phyloP scores from a whole-genome alignment of 2,113 vertebrate species.

The Poicephalus gulielmi region DNA sequence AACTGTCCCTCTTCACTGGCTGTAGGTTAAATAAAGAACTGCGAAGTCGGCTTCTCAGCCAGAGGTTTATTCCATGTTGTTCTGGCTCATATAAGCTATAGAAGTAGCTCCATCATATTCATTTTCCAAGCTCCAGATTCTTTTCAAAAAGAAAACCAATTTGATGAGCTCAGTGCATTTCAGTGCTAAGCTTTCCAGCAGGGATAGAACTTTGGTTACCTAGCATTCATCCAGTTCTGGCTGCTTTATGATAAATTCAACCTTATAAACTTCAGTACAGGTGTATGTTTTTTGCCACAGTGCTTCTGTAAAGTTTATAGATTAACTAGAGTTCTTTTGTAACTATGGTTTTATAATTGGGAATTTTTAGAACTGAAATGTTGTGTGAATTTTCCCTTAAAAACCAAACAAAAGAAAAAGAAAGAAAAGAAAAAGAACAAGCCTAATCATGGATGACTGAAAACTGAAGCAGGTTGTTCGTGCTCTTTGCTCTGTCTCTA shows the following conservation, averaged over 20 bases:
- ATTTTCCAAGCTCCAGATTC: neutral
- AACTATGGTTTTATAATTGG: neutral
- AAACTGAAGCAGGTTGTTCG: neutral
- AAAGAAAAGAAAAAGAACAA: neutral
- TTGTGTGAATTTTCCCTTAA: neutral
- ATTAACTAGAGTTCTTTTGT: constrained; percentile 38
- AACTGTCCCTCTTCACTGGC: neutral
- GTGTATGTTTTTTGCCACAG: neutral
- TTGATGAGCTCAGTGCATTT: neutral
- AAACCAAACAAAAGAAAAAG: neutral
- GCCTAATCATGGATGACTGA: neutral
- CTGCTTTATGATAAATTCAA: neutral
- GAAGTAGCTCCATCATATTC: neutral
- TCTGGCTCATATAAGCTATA: neutral
- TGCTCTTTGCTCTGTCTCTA: neutral
- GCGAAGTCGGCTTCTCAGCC: neutral
- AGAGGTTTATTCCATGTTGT: neutral
- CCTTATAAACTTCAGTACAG: neutral
- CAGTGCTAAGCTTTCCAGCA: neutral
- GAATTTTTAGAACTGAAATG: neutral
- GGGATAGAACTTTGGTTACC: neutral
- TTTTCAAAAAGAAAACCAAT: neutral
- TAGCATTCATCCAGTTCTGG: neutral
- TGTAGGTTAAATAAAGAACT: neutral
- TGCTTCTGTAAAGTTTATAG: constrained; percentile 29